Percentiles rank a stretch among this genome's conserved stretches.
phyloP scores from a whole-genome alignment of 2,888 invertebrate species.

The Drosophila picticornis region DNA sequence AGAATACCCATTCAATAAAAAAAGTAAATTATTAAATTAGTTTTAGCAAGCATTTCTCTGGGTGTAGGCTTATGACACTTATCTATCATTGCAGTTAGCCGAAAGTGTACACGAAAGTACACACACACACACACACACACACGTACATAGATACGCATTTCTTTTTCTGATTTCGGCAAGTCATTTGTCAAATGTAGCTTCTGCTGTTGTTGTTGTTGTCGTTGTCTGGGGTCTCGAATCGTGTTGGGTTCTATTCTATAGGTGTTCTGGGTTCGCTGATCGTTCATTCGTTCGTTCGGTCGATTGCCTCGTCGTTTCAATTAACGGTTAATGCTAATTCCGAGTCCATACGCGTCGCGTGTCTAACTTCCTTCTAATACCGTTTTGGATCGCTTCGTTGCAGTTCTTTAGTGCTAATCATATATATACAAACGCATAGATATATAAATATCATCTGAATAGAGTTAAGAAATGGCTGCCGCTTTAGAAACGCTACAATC shows the following conservation, averaged over 20 bases:
- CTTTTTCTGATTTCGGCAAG: slow-evolving; percentile 41
- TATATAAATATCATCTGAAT: slow-evolving; percentile 32
- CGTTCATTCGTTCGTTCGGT: slow-evolving; percentile 46
- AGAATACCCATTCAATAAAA: background rate
- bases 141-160: background rate
- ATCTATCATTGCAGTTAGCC: slow-evolving; percentile 28
- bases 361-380: slow-evolving; percentile 52
- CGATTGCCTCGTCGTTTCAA: slow-evolving; percentile 64
- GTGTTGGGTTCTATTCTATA: slow-evolving; percentile 1
- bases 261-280: slow-evolving; percentile 49
- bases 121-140: background rate
- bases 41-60: background rate
- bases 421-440: slow-evolving; percentile 21
- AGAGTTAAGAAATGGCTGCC: slow-evolving; percentile 73
- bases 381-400: slow-evolving; percentile 33
- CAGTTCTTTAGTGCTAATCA: slow-evolving; percentile 40
- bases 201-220: slow-evolving; percentile 14
- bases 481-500: slow-evolving; percentile 79
- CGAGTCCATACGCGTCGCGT: slow-evolving; percentile 61
- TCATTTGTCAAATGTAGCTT: slow-evolving; percentile 29
- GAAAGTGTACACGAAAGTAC: slow-evolving; percentile 21
- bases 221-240: slow-evolving; percentile 23
- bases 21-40: background rate
- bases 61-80: slow-evolving; percentile 17
- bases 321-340: slow-evolving; percentile 74